phyloP scores from a whole-genome alignment of 1,140 invertebrate genomes.

The Penaeus vannamei region DNA sequence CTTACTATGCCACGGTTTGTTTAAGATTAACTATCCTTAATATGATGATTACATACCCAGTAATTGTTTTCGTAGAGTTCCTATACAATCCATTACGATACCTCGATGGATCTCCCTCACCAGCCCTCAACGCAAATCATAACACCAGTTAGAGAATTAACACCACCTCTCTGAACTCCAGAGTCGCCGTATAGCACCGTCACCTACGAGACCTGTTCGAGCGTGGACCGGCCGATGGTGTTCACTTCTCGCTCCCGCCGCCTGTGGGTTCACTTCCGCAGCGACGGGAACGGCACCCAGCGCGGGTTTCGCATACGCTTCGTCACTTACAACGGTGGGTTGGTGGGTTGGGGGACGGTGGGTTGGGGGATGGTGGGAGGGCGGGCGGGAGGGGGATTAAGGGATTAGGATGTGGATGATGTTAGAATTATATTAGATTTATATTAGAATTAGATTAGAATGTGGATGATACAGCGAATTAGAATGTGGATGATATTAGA shows the following conservation, averaged over 20 bases:
- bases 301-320: constrained; percentile 42
- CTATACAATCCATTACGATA: no score
- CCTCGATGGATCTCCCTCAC: neutral
- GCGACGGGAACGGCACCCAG: constrained; percentile 34
- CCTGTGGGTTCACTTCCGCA: constrained; percentile 55
- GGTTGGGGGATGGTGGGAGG: no score
- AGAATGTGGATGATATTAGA: no score
- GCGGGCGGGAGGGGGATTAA: no score
- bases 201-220: constrained; percentile 53
- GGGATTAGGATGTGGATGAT: no score
- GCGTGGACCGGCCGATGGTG: constrained; percentile 51
- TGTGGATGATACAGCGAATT: neutral
- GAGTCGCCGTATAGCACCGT: constrained; percentile 54
- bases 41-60: no score
- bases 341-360: neutral
- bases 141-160: neutral
- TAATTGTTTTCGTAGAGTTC: no score
- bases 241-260: constrained; percentile 49
- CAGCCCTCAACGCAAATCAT: neutral
- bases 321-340: constrained; percentile 53
- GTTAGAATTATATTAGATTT: no score
- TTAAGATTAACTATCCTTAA: no score
- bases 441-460: no score
- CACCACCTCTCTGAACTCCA: neutral
- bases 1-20: no score